phyloP scores from a whole-genome alignment of 2,113 vertebrate genomes.

The Benitochromis conjunctus region DNA sequence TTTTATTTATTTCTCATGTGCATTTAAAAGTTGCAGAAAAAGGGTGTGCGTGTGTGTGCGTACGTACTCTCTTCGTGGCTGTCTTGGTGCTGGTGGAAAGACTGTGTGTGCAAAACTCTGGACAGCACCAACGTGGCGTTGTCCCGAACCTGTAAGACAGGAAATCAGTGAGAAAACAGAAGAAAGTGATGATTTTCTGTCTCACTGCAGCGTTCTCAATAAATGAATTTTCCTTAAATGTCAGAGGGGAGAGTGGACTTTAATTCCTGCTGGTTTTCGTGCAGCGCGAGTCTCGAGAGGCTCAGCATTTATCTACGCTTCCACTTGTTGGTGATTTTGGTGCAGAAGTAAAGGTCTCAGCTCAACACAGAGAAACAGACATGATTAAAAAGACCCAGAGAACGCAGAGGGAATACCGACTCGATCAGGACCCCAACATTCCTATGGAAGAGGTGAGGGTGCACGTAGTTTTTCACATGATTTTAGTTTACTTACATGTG shows the following conservation, averaged over 20 bases:
- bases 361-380: neutral
- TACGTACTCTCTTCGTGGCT: slow-evolving; percentile 87
- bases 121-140: slow-evolving; percentile 91
- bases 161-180: neutral
- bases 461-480: neutral
- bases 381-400: neutral
- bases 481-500: neutral
- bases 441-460: neutral
- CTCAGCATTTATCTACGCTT: neutral
- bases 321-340: neutral
- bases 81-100: slow-evolving; percentile 91
- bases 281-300: neutral
- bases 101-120: slow-evolving; percentile 85
- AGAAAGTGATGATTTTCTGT: neutral
- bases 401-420: neutral
- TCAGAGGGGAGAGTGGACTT: neutral
- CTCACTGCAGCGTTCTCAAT: neutral
- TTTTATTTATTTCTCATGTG: neutral
- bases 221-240: neutral
- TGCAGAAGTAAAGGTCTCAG: neutral
- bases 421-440: neutral
- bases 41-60: neutral
- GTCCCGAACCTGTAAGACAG: slow-evolving; percentile 82
- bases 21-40: neutral
- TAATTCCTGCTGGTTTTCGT: neutral